These are phyloP conservation scores for Hemitrygon akajei DNA, from an alignment of 2,797 vertebrate species.

Conservation along the genomic window DNA sequence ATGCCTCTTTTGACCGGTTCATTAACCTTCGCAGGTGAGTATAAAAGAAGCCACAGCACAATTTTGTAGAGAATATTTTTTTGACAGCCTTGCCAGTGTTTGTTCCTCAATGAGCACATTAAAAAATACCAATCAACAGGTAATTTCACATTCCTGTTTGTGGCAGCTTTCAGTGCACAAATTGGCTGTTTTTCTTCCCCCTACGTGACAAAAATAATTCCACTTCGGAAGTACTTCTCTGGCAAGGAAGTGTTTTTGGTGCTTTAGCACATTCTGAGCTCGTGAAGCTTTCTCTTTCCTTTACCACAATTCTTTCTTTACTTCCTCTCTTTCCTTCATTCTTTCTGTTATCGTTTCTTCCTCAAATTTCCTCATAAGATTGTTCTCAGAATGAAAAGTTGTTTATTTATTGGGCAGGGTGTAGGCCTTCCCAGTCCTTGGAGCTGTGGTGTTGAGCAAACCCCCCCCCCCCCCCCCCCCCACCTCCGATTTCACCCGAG, in stretches of 20 bases:
- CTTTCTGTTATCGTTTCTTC: neutral
- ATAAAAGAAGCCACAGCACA: neutral
- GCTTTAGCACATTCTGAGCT: neutral
- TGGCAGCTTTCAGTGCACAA: neutral
- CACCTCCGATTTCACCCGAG: too few relatives aligned
- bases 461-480: too few relatives aligned
- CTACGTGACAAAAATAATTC: neutral
- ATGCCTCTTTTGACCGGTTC: neutral
- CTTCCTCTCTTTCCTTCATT: neutral
- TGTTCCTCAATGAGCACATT: neutral
- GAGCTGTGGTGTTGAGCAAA: too few relatives aligned
- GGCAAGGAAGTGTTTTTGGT: too few relatives aligned
- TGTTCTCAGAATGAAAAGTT: neutral
- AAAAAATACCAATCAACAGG: neutral
- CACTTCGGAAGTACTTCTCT: neutral
- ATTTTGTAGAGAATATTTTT: neutral
- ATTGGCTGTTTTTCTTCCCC: neutral
- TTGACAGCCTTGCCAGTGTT: neutral
- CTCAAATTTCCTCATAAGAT: neutral
- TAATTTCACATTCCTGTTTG: neutral
- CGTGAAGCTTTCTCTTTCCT: neutral
- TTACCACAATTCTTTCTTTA: too few relatives aligned
- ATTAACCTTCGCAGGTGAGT: neutral
- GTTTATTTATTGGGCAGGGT: too few relatives aligned
- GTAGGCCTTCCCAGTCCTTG: too few relatives aligned